Conservation (phyloP, 2,888 invertebrate species). For the Hyalella azteca region DNA sequence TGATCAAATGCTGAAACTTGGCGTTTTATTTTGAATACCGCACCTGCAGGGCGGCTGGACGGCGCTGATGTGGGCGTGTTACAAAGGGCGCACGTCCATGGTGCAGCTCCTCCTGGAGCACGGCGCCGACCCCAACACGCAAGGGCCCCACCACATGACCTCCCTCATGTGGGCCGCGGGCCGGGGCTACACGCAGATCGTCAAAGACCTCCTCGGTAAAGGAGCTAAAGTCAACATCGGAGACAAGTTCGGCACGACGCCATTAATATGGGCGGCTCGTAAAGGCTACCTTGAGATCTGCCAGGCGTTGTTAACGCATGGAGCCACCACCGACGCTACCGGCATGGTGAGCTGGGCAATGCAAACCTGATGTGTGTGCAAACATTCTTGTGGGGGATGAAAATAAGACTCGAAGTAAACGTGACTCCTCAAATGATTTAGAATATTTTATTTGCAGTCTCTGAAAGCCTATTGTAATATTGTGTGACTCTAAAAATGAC, state of each 20-base stretch:
- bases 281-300: constrained; percentile 87
- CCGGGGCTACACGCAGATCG: constrained; percentile 85
- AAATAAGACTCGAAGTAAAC: too few relatives aligned
- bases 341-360: constrained; percentile 75
- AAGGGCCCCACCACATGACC: constrained; percentile 92
- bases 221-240: constrained; percentile 94
- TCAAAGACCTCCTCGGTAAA: constrained; percentile 78
- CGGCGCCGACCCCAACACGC: constrained; percentile 91
- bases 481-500: too few relatives aligned
- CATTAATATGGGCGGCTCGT: constrained; percentile 93
- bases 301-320: constrained; percentile 79
- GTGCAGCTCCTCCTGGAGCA: constrained; percentile 79
- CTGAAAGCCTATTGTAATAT: too few relatives aligned
- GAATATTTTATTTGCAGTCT: too few relatives aligned
- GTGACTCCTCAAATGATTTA: too few relatives aligned
- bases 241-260: constrained; percentile 95
- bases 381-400: too few relatives aligned
- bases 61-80: constrained; percentile 95
- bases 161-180: constrained; percentile 95
- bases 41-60: constrained; percentile 95
- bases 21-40: too few relatives aligned
- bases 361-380: too few relatives aligned
- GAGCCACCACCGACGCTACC: constrained; percentile 86
- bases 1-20: too few relatives aligned
- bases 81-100: constrained; percentile 78